These are phyloP conservation scores for Clarias platycephalus DNA, from an alignment of 2,797 vertebrate species.

Conservation along the genomic window DNA sequence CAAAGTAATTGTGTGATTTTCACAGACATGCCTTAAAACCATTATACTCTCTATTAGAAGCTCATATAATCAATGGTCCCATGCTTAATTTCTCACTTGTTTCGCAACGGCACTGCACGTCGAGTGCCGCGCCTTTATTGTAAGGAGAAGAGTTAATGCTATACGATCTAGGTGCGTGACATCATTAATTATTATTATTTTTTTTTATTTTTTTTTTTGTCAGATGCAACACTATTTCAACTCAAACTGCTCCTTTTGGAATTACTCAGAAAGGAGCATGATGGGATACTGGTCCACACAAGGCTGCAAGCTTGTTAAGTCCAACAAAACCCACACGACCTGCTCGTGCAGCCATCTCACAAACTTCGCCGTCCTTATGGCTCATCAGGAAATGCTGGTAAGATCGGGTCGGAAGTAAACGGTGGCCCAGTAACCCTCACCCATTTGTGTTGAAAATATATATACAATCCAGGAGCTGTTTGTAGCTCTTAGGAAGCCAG, in stretches of 20 bases:
- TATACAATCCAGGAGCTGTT: slow-evolving; percentile 32
- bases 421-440: slow-evolving; percentile 21
- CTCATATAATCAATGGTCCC: slow-evolving; percentile 69
- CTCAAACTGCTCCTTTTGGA: slow-evolving; percentile 99
- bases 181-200: slow-evolving; percentile 57
- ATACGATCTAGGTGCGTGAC: slow-evolving; percentile 19
- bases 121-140: slow-evolving; percentile 28
- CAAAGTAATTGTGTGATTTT: slow-evolving; percentile 76
- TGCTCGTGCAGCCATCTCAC: slow-evolving; percentile 98
- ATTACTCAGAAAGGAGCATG: slow-evolving; percentile 99
- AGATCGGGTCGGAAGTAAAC: slow-evolving; percentile 51
- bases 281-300: slow-evolving; percentile 99
- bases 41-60: slow-evolving; percentile 76
- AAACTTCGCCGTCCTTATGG: slow-evolving; percentile 98
- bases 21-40: slow-evolving; percentile 77
- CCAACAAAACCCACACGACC: slow-evolving; percentile 94
- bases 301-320: slow-evolving; percentile 95
- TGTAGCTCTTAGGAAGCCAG: slow-evolving; percentile 21
- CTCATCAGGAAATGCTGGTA: slow-evolving; percentile 89
- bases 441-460: slow-evolving; percentile 28
- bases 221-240: slow-evolving; percentile 98
- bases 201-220: slow-evolving; percentile 58
- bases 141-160: slow-evolving; percentile 22
- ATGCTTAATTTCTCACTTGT: slow-evolving; percentile 70
- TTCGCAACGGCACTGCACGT: slow-evolving; percentile 68